Percentiles rank a stretch among this genome's conserved stretches.
Conservation (phyloP, 2,888 invertebrate species). For the Drosophila anceps region DNA sequence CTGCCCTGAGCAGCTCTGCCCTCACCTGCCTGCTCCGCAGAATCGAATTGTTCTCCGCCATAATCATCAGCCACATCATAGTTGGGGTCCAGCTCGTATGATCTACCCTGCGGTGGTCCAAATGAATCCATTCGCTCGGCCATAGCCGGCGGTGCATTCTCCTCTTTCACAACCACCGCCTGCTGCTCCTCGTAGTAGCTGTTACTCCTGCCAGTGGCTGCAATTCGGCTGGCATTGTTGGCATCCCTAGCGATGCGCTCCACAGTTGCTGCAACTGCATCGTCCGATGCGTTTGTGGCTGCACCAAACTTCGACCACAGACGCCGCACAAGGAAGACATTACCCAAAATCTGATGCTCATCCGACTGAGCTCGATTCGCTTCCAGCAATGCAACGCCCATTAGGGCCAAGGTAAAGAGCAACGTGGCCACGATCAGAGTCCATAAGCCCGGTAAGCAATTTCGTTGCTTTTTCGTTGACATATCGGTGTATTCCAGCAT, state of each 20-base stretch:
- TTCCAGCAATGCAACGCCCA: constrained; percentile 54
- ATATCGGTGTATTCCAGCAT: constrained; percentile 66
- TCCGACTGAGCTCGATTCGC: constrained; percentile 28
- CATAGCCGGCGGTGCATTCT: constrained; percentile 48
- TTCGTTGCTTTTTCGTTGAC: constrained; percentile 51
- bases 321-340: constrained; percentile 58
- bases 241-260: constrained; percentile 61
- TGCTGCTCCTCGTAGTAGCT: constrained; percentile 68
- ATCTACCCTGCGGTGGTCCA: constrained; percentile 43
- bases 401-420: constrained; percentile 56
- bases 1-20: constrained; percentile 53
- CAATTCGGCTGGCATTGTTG: constrained; percentile 33
- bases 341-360: constrained; percentile 7
- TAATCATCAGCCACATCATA: constrained; percentile 62
- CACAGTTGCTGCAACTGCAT: constrained; percentile 54
- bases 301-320: constrained; percentile 55
- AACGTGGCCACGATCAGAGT: constrained; percentile 48
- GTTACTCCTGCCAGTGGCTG: constrained; percentile 30
- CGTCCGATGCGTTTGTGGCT: constrained; percentile 34
- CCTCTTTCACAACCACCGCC: constrained; percentile 66
- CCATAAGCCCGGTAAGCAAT: constrained; percentile 52
- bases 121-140: constrained; percentile 47
- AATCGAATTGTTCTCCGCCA: constrained; percentile 26
- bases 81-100: constrained; percentile 51
- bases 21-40: constrained; percentile 34